Evolutionary conservation across 2,113 vertebrate genomes (phyloP).

Genomic region (Xiphophorus couchianus): DNA sequence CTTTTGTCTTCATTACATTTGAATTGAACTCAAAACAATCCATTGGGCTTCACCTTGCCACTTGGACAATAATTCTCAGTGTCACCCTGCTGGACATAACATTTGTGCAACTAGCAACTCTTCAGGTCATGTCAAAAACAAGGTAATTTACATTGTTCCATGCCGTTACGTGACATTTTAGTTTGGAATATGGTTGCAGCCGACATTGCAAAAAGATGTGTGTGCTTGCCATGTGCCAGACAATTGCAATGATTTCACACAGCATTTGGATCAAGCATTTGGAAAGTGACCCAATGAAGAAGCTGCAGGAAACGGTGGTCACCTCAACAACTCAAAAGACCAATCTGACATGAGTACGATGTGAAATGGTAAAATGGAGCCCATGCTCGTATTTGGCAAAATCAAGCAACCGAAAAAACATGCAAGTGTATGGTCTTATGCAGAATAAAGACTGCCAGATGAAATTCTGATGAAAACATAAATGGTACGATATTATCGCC

Average conservation of each 20-base stretch:
- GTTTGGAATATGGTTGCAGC: neutral
- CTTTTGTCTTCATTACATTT: no score
- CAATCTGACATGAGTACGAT: neutral
- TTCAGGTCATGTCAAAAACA: neutral
- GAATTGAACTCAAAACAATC: no score
- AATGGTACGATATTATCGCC: no score
- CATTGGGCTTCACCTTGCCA: constrained; percentile 2
- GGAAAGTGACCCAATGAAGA: neutral
- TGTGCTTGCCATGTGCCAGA: neutral
- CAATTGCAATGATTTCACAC: neutral
- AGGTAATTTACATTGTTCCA: constrained; percentile 24
- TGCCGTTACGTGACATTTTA: neutral
- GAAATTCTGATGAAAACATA: no score
- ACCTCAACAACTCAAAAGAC: neutral
- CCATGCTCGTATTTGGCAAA: neutral
- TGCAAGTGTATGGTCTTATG: no score
- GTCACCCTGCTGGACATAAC: neutral
- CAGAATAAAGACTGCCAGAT: no score
- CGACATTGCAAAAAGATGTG: neutral
- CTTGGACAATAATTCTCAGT: neutral
- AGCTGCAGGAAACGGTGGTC: neutral
- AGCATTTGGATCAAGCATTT: neutral
- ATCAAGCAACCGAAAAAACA: no score
- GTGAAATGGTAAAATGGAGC: neutral
- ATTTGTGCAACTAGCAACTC: constrained; percentile 4